Percentiles rank a stretch among this genome's conserved stretches.
Evolutionary conservation across 2,888 invertebrate genomes (phyloP).

Genomic region (Phragmatobia fuliginosa): DNA sequence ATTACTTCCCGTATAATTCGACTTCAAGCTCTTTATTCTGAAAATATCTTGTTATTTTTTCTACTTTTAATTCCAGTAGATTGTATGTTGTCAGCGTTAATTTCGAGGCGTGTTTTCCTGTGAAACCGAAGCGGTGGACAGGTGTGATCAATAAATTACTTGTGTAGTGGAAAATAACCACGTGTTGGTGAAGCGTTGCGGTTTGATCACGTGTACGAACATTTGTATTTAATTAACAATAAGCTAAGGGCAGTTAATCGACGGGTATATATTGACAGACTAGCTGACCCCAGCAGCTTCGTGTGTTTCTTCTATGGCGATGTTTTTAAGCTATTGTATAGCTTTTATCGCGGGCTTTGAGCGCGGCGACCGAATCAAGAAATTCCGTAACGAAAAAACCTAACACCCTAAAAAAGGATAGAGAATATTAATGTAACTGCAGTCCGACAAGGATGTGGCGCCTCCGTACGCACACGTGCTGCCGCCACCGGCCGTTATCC

Average conservation of each 20-base stretch:
- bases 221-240: not conserved
- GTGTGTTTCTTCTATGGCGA: too few species aligned
- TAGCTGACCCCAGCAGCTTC: too few species aligned
- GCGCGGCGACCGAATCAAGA: too few species aligned
- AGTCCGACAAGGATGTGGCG: too few species aligned
- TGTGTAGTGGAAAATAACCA: not conserved
- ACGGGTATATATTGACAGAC: not conserved
- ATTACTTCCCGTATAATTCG: not conserved
- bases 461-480: too few species aligned
- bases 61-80: not conserved
- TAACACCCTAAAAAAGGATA: too few species aligned
- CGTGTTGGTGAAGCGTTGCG: not conserved
- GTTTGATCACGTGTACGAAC: not conserved
- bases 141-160: conserved; percentile 2
- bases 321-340: too few species aligned
- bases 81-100: not conserved
- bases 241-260: not conserved
- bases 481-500: too few species aligned
- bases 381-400: too few species aligned
- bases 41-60: not conserved
- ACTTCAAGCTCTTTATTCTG: not conserved
- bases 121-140: not conserved
- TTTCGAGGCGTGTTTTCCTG: not conserved
- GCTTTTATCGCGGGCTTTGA: too few species aligned
- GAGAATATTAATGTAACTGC: too few species aligned